Percentiles rank a stretch among this genome's conserved stretches.
Evolutionary conservation across 2,888 invertebrate genomes (phyloP).

Genomic region (Seira sanloemensis): DNA sequence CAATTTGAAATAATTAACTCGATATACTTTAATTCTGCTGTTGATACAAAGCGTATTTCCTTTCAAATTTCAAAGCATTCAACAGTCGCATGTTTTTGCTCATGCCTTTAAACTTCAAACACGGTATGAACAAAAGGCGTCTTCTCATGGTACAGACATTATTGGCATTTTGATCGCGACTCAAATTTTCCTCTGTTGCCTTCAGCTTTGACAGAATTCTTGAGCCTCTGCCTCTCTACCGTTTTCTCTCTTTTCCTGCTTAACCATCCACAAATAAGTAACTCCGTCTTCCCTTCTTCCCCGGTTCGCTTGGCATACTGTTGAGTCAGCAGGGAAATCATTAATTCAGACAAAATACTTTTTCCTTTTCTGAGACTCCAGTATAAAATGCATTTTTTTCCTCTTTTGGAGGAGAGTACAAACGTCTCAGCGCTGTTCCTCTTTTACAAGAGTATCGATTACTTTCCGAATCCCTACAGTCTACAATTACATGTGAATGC

Average conservation of each 20-base stretch:
- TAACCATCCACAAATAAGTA: constrained; percentile 16
- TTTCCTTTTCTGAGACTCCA: constrained; percentile 15
- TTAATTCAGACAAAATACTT: constrained; percentile 36
- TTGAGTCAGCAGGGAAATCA: constrained; percentile 41
- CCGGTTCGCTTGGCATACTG: neutral
- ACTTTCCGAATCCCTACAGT: neutral
- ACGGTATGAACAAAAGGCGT: too few relatives aligned
- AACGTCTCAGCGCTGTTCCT: neutral
- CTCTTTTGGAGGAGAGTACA: too few relatives aligned
- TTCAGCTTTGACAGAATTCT: too few relatives aligned
- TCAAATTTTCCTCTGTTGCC: constrained; percentile 1
- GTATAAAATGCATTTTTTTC: neutral
- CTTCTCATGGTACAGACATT: neutral
- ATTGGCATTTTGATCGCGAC: neutral
- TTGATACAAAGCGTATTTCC: too few relatives aligned
- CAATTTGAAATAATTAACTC: too few relatives aligned
- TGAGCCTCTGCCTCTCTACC: too few relatives aligned
- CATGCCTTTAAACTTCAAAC: too few relatives aligned
- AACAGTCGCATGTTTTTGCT: too few relatives aligned
- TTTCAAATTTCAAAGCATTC: too few relatives aligned
- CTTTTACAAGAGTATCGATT: constrained; percentile 13
- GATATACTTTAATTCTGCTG: too few relatives aligned
- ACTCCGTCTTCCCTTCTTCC: neutral
- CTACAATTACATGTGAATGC: neutral
- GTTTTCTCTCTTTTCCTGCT: neutral